A percentile compares a stretch with the other conserved stretches of the same genome.
Conservation (phyloP, 2,113 vertebrate genomes). For the Zootoca vivipara region DNA sequence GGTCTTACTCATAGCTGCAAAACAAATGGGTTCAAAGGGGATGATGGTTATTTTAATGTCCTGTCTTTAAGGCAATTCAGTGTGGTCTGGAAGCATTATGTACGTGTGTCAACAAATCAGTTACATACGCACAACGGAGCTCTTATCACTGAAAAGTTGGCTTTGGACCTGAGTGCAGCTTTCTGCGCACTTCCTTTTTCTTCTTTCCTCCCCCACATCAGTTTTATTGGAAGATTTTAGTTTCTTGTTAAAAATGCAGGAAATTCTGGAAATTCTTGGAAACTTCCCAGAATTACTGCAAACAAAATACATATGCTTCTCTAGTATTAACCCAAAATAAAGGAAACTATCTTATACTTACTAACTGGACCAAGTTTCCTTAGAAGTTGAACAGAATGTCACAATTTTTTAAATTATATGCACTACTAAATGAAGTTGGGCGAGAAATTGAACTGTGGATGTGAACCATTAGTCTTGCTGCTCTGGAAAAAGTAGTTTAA, state of each 20-base stretch:
- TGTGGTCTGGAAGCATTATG: conserved; percentile 20
- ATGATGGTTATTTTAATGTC: conserved; percentile 20
- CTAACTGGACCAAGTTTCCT: conserved; percentile 68
- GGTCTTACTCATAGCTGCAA: neutral
- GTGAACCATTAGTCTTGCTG: too few species aligned
- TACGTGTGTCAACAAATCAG: conserved; percentile 46
- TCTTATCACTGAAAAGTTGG: conserved; percentile 40
- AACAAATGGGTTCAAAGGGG: conserved; percentile 15
- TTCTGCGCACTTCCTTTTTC: conserved; percentile 42
- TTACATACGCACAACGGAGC: conserved; percentile 47
- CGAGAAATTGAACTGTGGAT: too few species aligned
- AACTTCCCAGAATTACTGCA: conserved; percentile 77
- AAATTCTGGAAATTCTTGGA: conserved; percentile 78
- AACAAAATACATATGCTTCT: conserved; percentile 77
- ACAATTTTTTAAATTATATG: neutral
- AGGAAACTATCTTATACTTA: conserved; percentile 70
- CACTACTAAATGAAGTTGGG: too few species aligned
- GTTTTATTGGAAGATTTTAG: conserved; percentile 73
- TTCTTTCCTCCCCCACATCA: conserved; percentile 8
- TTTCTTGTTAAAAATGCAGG: conserved; percentile 81
- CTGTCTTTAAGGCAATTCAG: conserved; percentile 32
- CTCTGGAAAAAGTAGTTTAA: too few species aligned
- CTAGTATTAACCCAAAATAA: conserved; percentile 75
- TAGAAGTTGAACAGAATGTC: conserved; percentile 13
- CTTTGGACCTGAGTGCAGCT: conserved; percentile 43